Evolutionary conservation across 2,888 invertebrate species (phyloP), one percentile per base, ranked within the genome.

Genomic region (Caenorhabditis sinica): DNA sequence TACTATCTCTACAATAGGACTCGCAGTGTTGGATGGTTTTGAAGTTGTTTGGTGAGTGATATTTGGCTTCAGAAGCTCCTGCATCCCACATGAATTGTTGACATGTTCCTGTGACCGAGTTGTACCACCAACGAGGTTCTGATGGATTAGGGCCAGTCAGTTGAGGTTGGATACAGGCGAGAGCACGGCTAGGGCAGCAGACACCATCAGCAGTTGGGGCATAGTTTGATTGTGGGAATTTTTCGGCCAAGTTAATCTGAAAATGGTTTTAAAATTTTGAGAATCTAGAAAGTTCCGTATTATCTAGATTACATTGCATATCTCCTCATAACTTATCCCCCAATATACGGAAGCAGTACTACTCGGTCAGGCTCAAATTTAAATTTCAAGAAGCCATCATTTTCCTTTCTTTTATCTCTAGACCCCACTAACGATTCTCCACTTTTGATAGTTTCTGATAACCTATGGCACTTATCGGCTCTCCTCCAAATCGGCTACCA

Each of bases 71-170:
- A 13, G 73, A 63, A 0, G 90, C 90, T 25, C 85, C 73, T 2
- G 90, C 81, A 72, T 90, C 90, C 90, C 90, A 90, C 88, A 90
- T 88, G 76, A 90, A 90, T 65, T 90, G 90, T 66, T 90, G 90
- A 20, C 90, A 90, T 15, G 89, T 89, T 9, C 90, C 90, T 0
- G 89, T 84, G 20, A 87, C 87, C 1, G 87, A 83, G n/a, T 87
- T 87, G 77, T 86, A 87, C 86, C 88, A 88, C 89, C 89, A 89
- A 5, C 89, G 71, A 2, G 89, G 88, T 40, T 89, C 89, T 6
- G 89, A 83, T 17, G 89, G 89, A 65, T 89, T 89, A 30, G 89
- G 88, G 11, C 90, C 90, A 11, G 89, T 89, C 5, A 85, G 85
- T 60, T 89, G 87, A 0, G 90, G 89, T 73, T 88, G 88, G 33